These are phyloP conservation scores for Rutpela maculata DNA, from an alignment of 2,888 invertebrate genomes.

Conservation along the genomic window DNA sequence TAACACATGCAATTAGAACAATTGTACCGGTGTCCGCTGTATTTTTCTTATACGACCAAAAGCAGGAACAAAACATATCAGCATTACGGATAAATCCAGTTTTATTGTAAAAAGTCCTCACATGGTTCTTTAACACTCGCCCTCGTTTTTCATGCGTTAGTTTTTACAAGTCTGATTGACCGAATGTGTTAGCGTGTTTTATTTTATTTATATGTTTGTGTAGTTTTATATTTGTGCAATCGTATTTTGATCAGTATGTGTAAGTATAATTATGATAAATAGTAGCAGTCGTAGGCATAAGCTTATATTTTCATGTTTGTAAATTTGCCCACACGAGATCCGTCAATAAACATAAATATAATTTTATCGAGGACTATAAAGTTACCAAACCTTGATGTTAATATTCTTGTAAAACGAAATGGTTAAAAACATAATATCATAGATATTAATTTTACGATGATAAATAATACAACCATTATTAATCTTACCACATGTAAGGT, in stretches of 20 bases:
- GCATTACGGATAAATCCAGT: too few species aligned
- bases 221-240: neutral
- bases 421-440: neutral
- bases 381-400: conserved; percentile 48
- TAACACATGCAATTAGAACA: too few species aligned
- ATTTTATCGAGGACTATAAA: conserved; percentile 56
- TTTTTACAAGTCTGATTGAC: neutral
- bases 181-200: too few species aligned
- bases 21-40: too few species aligned
- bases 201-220: neutral
- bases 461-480: neutral
- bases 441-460: conserved; percentile 1
- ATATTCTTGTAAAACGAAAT: conserved; percentile 48
- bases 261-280: neutral
- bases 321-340: conserved; percentile 56
- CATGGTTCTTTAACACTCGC: too few species aligned
- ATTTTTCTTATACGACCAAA: too few species aligned
- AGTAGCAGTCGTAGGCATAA: neutral
- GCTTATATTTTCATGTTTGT: conserved; percentile 43
- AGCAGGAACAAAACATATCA: too few species aligned
- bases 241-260: neutral
- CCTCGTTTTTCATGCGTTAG: neutral
- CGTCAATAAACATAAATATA: conserved; percentile 61
- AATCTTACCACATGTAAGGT: neutral
- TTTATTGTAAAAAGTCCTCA: too few species aligned